Conservation (phyloP, 2,888 invertebrate species). For the Callyntrura guangdongensis region DNA sequence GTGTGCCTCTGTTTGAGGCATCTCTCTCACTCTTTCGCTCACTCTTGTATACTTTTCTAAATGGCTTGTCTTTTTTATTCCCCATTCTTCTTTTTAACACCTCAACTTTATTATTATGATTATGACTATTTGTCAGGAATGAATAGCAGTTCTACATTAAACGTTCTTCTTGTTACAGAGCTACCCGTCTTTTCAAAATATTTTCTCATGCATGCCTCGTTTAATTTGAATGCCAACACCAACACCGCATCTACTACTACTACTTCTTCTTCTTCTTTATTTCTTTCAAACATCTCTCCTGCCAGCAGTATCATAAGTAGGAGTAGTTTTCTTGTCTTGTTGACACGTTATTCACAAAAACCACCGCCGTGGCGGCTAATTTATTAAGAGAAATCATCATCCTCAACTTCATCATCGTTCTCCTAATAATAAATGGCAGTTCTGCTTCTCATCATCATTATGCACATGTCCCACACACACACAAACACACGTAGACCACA, state of each 20-base stretch:
- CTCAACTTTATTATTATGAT: slow-evolving; percentile 8
- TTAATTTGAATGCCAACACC: slow-evolving; percentile 45
- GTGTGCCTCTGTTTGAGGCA: too few relatives aligned
- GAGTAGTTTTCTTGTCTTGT: slow-evolving; percentile 24
- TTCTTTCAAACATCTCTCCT: neutral
- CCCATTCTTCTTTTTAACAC: slow-evolving; percentile 41
- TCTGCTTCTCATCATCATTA: neutral
- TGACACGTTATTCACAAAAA: slow-evolving; percentile 43
- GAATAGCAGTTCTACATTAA: neutral
- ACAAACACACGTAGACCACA: slow-evolving; percentile 20
- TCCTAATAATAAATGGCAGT: slow-evolving; percentile 25
- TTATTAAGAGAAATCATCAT: slow-evolving; percentile 24
- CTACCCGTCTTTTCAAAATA: slow-evolving; percentile 39
- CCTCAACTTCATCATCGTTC: neutral
- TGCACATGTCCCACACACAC: slow-evolving; percentile 38
- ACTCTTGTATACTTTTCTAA: slow-evolving; percentile 12
- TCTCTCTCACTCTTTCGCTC: too few relatives aligned
- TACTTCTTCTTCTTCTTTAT: too few relatives aligned
- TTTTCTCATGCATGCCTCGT: slow-evolving; percentile 45
- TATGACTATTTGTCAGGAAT: slow-evolving; percentile 5
- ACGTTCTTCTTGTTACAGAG: neutral
- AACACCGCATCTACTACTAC: too few relatives aligned
- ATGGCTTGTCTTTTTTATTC: slow-evolving; percentile 46
- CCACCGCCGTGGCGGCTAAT: slow-evolving; percentile 38
- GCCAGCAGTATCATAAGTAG: neutral